phyloP scores from a whole-genome alignment of 1,140 invertebrate genomes.

The Drosophila ananassae region DNA sequence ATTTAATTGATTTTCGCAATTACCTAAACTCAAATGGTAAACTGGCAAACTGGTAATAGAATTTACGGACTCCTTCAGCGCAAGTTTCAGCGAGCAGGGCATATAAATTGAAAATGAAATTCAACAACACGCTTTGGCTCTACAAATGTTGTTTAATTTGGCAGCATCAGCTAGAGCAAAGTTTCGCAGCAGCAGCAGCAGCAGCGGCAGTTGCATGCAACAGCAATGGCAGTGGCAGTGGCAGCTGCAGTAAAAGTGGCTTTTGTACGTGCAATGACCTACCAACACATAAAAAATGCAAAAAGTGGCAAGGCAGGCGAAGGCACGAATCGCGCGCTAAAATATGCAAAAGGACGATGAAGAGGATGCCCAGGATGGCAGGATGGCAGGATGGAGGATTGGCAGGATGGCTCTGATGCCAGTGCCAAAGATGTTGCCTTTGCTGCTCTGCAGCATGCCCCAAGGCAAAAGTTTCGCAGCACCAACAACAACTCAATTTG shows the following conservation, averaged over 20 bases:
- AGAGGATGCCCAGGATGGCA: slow-evolving; percentile 35
- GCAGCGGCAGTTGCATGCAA: slow-evolving; percentile 9
- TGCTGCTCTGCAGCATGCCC: slow-evolving; percentile 31
- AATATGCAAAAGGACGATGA: slow-evolving; percentile 73
- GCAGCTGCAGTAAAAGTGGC: slow-evolving; percentile 77
- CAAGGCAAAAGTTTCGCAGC: slow-evolving; percentile 74
- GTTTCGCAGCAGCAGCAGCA: slow-evolving; percentile 36
- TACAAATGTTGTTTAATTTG: slow-evolving; percentile 72
- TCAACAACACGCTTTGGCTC: slow-evolving; percentile 48
- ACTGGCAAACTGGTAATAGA: slow-evolving; percentile 14
- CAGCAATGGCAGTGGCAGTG: slow-evolving; percentile 20
- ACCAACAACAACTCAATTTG: slow-evolving; percentile 53
- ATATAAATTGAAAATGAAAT: slow-evolving; percentile 48
- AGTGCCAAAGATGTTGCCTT: slow-evolving; percentile 65
- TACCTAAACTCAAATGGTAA: background rate
- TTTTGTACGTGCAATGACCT: slow-evolving; percentile 84
- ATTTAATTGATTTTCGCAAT: slow-evolving; percentile 19
- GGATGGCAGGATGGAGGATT: slow-evolving; percentile 16
- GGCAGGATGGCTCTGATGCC: background rate
- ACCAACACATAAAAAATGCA: slow-evolving; percentile 83
- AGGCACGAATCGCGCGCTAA: slow-evolving; percentile 66
- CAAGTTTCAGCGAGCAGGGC: slow-evolving; percentile 3
- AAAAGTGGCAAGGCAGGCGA: slow-evolving; percentile 58
- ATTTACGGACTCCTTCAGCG: slow-evolving; percentile 33
- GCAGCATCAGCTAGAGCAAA: slow-evolving; percentile 52